Percentiles rank a stretch among this genome's conserved stretches.
phyloP scores from a whole-genome alignment of 1,140 invertebrate species.

The Lepidurus couesii region DNA sequence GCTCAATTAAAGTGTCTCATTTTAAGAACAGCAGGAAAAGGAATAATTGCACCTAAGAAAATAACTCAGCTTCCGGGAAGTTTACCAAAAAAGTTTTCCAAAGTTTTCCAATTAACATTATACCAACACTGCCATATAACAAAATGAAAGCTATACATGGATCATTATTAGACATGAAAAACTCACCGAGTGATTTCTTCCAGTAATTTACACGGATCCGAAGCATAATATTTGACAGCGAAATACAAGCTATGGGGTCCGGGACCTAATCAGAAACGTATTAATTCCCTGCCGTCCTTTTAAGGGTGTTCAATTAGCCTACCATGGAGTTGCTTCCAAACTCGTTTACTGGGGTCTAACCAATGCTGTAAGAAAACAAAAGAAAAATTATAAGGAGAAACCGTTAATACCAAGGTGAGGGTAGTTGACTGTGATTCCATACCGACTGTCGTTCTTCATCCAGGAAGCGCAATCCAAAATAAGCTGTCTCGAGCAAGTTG shows the following conservation, averaged over 20 bases:
- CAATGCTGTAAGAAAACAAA: conserved; percentile 64
- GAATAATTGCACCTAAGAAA: not conserved
- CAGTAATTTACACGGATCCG: conserved; percentile 89
- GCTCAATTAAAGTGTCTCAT: conserved; percentile 6
- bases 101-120: not conserved
- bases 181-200: conserved; percentile 89
- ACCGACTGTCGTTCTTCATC: conserved; percentile 83
- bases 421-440: conserved; percentile 42
- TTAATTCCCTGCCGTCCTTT: conserved; percentile 7
- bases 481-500: conserved; percentile 84
- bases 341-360: conserved; percentile 77
- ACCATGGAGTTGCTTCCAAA: conserved; percentile 71
- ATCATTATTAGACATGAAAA: not conserved
- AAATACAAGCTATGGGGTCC: conserved; percentile 90
- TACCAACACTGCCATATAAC: no score
- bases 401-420: conserved; percentile 4
- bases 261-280: conserved; percentile 43
- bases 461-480: conserved; percentile 83
- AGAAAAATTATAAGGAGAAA: conserved; percentile 31
- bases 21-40: conserved; percentile 7
- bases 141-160: no score
- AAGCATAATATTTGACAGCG: conserved; percentile 97
- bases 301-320: conserved; percentile 38
- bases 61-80: not conserved
- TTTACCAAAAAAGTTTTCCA: not conserved